These are phyloP conservation scores for Pocillopora grandis DNA, from an alignment of 92 coral and sea anemone genomes.

Conservation along the genomic window DNA sequence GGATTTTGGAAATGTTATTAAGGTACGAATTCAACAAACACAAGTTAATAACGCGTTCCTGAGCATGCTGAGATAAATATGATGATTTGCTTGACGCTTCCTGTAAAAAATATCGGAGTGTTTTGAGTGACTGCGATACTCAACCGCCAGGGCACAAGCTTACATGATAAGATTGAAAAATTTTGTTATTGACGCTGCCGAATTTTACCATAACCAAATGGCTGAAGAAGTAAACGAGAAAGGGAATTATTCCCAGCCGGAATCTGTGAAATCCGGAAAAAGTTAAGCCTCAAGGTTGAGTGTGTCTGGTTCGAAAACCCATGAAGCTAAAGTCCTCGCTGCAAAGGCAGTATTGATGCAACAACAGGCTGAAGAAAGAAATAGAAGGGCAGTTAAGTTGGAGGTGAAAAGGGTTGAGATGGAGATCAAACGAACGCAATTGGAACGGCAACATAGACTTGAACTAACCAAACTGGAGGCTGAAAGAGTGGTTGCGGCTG, in stretches of 20 bases:
- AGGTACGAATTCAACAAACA: conserved; percentile 18
- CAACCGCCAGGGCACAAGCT: conserved; percentile 10
- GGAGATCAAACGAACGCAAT: not conserved
- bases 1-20: conserved; percentile 15
- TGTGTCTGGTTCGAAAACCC: not conserved
- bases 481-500: conserved; percentile 7
- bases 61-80: conserved; percentile 18
- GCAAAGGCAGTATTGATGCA: conserved; percentile 21
- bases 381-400: not conserved
- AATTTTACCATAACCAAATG: not conserved
- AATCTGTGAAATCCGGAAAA: not conserved
- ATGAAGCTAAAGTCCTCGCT: conserved; percentile 7
- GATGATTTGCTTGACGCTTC: conserved; percentile 16
- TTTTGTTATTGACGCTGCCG: conserved; percentile 5
- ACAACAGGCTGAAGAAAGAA: conserved; percentile 8
- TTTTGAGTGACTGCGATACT: conserved; percentile 15
- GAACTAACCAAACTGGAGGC: conserved; percentile 25
- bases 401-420: conserved; percentile 6
- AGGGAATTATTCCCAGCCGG: not conserved
- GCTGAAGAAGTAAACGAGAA: not conserved
- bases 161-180: conserved; percentile 19
- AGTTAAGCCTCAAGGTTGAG: conserved; percentile 7
- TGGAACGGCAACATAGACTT: conserved; percentile 12
- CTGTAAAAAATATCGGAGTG: conserved; percentile 6
- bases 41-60: conserved; percentile 21